These are phyloP conservation scores for Oscarella lobularis DNA, from an alignment of 37 sponge, comb jelly and placozoan genomes.

Conservation along the genomic window DNA sequence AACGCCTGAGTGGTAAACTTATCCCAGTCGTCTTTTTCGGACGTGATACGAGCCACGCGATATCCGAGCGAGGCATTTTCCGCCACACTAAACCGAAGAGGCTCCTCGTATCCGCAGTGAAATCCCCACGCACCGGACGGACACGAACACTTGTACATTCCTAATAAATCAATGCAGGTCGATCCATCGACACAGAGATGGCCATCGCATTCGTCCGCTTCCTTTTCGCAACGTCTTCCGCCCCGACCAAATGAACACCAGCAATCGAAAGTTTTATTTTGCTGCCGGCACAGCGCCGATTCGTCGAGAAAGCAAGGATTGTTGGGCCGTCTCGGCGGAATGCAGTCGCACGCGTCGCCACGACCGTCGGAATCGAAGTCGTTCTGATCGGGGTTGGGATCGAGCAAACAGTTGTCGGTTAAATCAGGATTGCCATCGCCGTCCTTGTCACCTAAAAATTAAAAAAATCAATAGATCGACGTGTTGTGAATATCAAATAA, in stretches of 20 bases:
- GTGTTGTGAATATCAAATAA: no score
- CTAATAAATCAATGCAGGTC: neutral
- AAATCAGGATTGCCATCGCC: neutral
- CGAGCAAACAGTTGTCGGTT: neutral
- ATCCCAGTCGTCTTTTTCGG: neutral
- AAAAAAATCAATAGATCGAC: neutral
- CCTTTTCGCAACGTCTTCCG: neutral
- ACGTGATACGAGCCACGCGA: neutral
- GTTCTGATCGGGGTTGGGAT: neutral
- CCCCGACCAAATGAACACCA: neutral
- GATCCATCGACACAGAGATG: neutral
- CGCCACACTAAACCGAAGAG: neutral
- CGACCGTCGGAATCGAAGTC: neutral
- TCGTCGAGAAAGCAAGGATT: neutral
- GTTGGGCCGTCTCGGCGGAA: no score
- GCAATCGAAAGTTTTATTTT: neutral
- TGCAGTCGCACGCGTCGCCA: slow-evolving; percentile 10
- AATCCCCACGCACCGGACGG: neutral
- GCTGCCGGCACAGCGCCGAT: neutral
- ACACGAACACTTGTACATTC: neutral
- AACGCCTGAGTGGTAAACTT: neutral
- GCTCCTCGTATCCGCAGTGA: neutral
- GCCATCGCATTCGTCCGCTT: neutral
- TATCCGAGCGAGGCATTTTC: neutral
- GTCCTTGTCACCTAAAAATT: neutral